These are phyloP conservation scores for Petrolisthes cinctipes DNA, from an alignment of 2,888 invertebrate genomes.

Conservation along the genomic window DNA sequence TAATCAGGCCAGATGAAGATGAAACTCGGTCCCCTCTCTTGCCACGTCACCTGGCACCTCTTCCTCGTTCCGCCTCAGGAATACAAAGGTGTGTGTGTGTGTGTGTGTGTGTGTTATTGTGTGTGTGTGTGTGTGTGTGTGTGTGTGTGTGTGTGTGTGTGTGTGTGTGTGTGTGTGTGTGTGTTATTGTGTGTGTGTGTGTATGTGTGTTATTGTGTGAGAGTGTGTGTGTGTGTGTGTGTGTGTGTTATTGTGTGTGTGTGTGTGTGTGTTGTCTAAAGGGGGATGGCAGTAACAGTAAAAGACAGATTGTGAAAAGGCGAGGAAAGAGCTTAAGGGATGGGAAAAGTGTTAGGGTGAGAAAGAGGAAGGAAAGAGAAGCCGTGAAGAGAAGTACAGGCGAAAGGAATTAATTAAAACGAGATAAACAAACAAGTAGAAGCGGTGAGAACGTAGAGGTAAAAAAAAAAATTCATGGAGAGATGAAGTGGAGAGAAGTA, in stretches of 20 bases:
- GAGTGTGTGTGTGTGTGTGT: conserved; percentile 28
- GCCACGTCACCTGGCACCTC: too few relatives aligned
- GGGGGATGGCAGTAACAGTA: background rate
- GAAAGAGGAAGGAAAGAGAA: conserved; percentile 20
- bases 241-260: conserved; percentile 5
- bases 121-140: conserved; percentile 20
- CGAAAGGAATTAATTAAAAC: too few relatives aligned
- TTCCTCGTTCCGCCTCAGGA: conserved; percentile 41
- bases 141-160: conserved; percentile 26
- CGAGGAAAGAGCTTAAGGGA: background rate
- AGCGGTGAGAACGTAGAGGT: too few relatives aligned
- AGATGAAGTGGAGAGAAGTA: too few relatives aligned
- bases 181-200: conserved; percentile 10
- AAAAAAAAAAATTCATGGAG: too few relatives aligned
- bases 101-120: conserved; percentile 32
- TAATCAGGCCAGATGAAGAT: background rate
- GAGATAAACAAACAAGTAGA: too few relatives aligned
- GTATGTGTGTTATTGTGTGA: background rate
- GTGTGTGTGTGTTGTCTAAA: conserved; percentile 24
- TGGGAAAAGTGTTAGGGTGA: conserved; percentile 11
- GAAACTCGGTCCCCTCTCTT: background rate
- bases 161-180: conserved; percentile 21
- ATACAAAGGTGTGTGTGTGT: background rate
- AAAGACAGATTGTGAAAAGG: background rate
- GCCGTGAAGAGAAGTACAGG: too few relatives aligned